A percentile compares a stretch with the other conserved stretches of the same genome.
Evolutionary conservation across 2,888 invertebrate genomes (phyloP).

Genomic region (Hedya salicella): DNA sequence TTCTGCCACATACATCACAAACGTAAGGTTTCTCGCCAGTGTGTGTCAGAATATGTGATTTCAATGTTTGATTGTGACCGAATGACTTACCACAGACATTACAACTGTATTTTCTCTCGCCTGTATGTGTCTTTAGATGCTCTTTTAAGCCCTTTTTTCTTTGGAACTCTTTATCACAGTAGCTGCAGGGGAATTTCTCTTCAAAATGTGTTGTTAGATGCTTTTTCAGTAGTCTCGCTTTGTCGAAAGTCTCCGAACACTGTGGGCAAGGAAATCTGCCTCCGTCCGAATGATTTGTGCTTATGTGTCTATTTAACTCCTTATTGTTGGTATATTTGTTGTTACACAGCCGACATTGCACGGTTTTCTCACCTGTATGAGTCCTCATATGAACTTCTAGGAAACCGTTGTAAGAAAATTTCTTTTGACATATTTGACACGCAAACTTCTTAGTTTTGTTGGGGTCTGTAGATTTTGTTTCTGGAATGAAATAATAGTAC

Average conservation of each 20-base stretch:
- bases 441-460: conserved; percentile 49
- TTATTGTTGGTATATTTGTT: conserved; percentile 63
- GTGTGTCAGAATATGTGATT: conserved; percentile 73
- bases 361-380: conserved; percentile 65
- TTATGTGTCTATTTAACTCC: conserved; percentile 69
- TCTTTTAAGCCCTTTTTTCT: conserved; percentile 73
- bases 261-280: conserved; percentile 63
- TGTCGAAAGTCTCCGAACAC: conserved; percentile 64
- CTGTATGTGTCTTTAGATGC: conserved; percentile 73
- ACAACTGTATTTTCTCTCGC: conserved; percentile 68
- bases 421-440: conserved; percentile 56
- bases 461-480: neutral
- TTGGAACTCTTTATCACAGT: conserved; percentile 69
- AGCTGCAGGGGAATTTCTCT: conserved; percentile 67
- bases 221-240: conserved; percentile 64
- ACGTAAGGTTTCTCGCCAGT: conserved; percentile 74
- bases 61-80: conserved; percentile 73
- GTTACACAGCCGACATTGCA: conserved; percentile 66
- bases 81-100: conserved; percentile 57
- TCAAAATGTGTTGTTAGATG: conserved; percentile 67
- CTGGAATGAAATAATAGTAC: neutral
- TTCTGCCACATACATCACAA: conserved; percentile 71
- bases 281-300: conserved; percentile 55
- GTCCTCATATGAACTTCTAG: conserved; percentile 61
- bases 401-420: conserved; percentile 60